Evolutionary conservation across 2,113 vertebrate species (phyloP), one percentile per base, ranked within the genome.

Genomic region (Psilopsiagon aurifrons): DNA sequence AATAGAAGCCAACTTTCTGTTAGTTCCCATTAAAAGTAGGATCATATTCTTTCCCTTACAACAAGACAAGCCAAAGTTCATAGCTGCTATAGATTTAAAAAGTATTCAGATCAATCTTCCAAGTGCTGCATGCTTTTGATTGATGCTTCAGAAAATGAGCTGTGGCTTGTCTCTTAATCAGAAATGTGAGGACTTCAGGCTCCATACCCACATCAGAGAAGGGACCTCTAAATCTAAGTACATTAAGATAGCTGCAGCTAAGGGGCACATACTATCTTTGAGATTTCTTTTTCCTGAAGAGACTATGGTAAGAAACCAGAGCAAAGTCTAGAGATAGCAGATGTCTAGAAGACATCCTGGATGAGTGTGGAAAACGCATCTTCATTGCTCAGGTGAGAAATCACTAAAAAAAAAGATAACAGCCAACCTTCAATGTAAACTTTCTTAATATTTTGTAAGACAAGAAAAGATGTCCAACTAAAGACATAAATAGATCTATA

Each of bases 31-130:
- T 86, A 94, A 68, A 92, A 39, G 44, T 6, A 80, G 63, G 54
- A 95, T 83, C 37, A 67, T 79, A 91, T 86, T 89, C 70, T 88
- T 57, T 91, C 71, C 69, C 82, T 81, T 73, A 55, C 27, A 83
- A 82, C 67, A 82, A 20, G 73, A 39, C 51, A 86, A 92, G 78
- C 75, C 54, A 86, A 90, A 94, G 80, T 94, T 94, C 92, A 64
- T 33, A 51, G 37, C 75, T 95, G 67, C 39, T 70, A 46, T 5
- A 2, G 78, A 93, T 90, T 88, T 83, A 63, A 63, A 63, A 71
- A 88, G 46, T 43, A 86, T 83, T 87, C 59, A 63, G 60, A 86
- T 52, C 62, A 62, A 49, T 90, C 79, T 90, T 94, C 29, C 3
- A 86, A 93, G 92, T 49, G 88, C 51, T 14, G 27, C 0, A 0